Evolutionary conservation across 2,113 vertebrate genomes (phyloP).

Genomic region (Lepidothrix coronata): DNA sequence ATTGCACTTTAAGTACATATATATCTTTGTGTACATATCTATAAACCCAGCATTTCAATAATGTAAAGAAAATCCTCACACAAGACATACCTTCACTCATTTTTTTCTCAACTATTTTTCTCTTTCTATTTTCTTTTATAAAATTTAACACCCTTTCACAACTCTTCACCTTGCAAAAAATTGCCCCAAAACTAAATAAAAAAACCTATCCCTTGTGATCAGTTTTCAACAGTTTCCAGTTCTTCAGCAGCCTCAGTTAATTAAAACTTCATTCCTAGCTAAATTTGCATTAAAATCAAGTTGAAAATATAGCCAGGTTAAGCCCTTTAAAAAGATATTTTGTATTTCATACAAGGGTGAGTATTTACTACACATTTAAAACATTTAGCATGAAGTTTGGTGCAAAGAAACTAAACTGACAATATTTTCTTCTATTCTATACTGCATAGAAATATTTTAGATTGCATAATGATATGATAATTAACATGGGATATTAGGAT

Average conservation of each 20-base stretch:
- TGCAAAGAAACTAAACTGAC: neutral
- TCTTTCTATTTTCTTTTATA: neutral
- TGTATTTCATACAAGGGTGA: neutral
- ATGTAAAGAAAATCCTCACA: neutral
- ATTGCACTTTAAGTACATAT: neutral
- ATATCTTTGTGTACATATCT: neutral
- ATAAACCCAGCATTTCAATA: neutral
- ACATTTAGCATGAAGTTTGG: neutral
- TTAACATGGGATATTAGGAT: neutral
- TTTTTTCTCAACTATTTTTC: neutral
- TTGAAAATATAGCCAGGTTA: neutral
- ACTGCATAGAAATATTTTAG: neutral
- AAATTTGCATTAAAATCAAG: neutral
- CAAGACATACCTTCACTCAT: neutral
- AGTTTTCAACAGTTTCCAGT: neutral
- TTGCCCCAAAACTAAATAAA: neutral
- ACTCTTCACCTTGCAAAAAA: neutral
- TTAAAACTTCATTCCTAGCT: neutral
- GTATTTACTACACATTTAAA: neutral
- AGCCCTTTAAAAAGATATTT: neutral
- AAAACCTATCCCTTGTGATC: fast-evolving
- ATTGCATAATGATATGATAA: neutral
- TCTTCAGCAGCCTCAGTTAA: neutral
- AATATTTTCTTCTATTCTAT: neutral
- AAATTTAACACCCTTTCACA: neutral